Percentiles rank a stretch among this genome's conserved stretches.
Evolutionary conservation across 53 echinoderm and acorn worm genomes (phyloP).

Genomic region (Echinometra lucunter): DNA sequence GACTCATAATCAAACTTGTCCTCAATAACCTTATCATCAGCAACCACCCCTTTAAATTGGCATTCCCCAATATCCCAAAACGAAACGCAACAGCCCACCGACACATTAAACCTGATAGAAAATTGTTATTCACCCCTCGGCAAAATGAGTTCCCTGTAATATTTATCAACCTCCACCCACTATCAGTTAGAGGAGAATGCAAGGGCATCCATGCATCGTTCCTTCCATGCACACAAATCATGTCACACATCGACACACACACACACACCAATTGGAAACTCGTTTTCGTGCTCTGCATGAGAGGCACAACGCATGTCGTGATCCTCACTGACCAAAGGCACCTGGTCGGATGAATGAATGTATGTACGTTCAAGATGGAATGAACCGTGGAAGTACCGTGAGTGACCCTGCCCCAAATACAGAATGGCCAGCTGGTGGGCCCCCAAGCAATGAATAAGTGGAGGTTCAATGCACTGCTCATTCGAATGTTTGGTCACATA

Average conservation of each 20-base stretch:
- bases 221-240: conserved; percentile 26
- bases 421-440: conserved; percentile 1
- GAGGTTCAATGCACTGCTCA: conserved; percentile 35
- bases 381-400: not conserved
- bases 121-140: conserved; percentile 21
- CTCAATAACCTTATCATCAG: not conserved
- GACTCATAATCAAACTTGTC: not conserved
- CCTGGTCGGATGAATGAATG: not conserved
- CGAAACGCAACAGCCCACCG: conserved; percentile 29
- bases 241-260: not conserved
- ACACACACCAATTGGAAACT: not conserved
- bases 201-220: conserved; percentile 15
- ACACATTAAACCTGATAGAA: conserved; percentile 53
- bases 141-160: conserved; percentile 51
- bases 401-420: conserved; percentile 42
- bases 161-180: conserved; percentile 53
- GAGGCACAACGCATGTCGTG: not conserved
- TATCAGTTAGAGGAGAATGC: conserved; percentile 29
- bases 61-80: conserved; percentile 6
- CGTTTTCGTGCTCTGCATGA: conserved; percentile 9
- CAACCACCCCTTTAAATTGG: conserved; percentile 9
- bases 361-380: not conserved
- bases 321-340: not conserved
- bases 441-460: conserved; percentile 27
- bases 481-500: conserved; percentile 11